Conservation (phyloP, 2,888 invertebrate species). For the Scrobipalpa atriplicella region DNA sequence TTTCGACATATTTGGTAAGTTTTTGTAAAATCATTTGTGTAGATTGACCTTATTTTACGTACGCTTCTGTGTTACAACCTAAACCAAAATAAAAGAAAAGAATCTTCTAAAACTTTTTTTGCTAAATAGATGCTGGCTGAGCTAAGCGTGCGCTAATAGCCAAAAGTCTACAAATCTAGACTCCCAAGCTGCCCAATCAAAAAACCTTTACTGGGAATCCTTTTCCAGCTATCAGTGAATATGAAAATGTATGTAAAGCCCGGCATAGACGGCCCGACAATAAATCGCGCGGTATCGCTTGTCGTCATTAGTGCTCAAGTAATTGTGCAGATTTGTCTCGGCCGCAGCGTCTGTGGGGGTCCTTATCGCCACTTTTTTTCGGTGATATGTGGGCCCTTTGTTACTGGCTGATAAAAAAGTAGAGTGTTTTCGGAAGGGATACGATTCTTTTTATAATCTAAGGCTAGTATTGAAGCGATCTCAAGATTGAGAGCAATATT, state of each 20-base stretch:
- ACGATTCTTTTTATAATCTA: too few relatives aligned
- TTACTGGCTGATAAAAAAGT: slow-evolving; percentile 15
- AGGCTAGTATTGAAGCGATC: too few relatives aligned
- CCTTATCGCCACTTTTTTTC: slow-evolving; percentile 52
- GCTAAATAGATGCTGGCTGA: background rate
- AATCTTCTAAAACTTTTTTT: background rate
- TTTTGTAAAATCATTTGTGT: too few relatives aligned
- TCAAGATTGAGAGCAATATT: too few relatives aligned
- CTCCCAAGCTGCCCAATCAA: slow-evolving; percentile 19
- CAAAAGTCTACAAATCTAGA: slow-evolving; percentile 16
- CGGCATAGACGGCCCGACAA: slow-evolving; percentile 63
- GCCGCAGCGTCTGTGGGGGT: slow-evolving; percentile 54
- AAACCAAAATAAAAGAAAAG: too few relatives aligned
- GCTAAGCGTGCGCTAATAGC: background rate
- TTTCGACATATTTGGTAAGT: too few relatives aligned
- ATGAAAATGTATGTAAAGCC: slow-evolving; percentile 77
- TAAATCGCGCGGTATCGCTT: slow-evolving; percentile 71
- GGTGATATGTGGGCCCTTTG: slow-evolving; percentile 56
- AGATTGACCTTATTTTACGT: too few relatives aligned
- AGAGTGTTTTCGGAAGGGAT: background rate
- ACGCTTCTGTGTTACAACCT: too few relatives aligned
- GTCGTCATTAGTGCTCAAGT: slow-evolving; percentile 67
- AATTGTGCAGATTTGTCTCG: slow-evolving; percentile 74
- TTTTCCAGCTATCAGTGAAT: slow-evolving; percentile 62
- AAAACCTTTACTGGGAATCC: slow-evolving; percentile 47